Evolutionary conservation across 2,113 vertebrate species (phyloP), one percentile per base, ranked within the genome.

Genomic region (Solea solea): DNA sequence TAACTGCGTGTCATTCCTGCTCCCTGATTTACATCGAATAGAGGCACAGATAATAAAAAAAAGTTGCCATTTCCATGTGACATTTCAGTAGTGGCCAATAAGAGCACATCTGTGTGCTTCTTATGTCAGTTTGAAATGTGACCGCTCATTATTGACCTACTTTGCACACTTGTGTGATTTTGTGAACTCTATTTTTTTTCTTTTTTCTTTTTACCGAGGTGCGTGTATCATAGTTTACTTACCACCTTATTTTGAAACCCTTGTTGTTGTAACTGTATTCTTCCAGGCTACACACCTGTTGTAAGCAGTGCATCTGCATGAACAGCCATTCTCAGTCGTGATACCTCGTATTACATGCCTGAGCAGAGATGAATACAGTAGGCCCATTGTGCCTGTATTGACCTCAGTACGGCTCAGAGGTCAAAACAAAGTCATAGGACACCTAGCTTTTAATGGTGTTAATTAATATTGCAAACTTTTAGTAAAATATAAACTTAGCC

Each of bases 361-460:
- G 34, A 34, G 34, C 34, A 6, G 34, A 0, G 34, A 34, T 34
- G 34, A 34, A 34, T 34, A 34, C 34, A 34, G 34, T 3, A 34
- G 28, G 13, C 65, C 64, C 46, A 13, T 0, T 48, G 16, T 41
- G 67, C 25, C 58, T 72, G 21, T 60, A 44, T 28, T 7, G n/a
- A 56, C 69, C 46, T 45, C 55, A 9, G 25, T 8, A 4, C 50
- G 53, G 9, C 68, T 76, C 49, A 70, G 54, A 65, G 12, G 50
- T 76, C 68, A 62, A 55, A 44, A 34, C 34, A 34, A 34, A 34
- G 34, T 1, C 34, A 34, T 0, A 34, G 34, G 34, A 4, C 34
- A 34, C 5, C 3, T 12, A 12, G 54, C 14, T 82, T 77, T 78
- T 62, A 60, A 49, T 10, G 39, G 21, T 45, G 45, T 56, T 56